Base-by-base conservation (phyloP, 1,140 invertebrate genomes). In the Phortica variegata region DNA sequence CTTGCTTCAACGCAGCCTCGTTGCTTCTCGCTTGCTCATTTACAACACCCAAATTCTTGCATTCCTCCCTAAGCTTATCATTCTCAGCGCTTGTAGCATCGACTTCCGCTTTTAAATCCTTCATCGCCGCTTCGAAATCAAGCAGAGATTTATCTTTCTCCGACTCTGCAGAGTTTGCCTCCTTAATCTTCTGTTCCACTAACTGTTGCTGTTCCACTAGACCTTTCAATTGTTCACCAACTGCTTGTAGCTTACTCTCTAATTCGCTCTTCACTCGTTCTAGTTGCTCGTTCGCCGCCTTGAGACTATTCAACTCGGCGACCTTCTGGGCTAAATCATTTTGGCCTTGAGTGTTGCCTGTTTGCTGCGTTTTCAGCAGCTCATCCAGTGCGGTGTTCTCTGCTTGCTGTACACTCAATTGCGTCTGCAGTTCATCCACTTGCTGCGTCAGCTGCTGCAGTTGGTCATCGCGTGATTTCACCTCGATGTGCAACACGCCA, bases 161-260 rank as follows among this genome's bases (percentile, higher is more conserved):
- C 13, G 20, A 42, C n/a, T 15, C n/a, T 40, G 38, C 20, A 92
- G n/a, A n/a, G 79, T 95, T 92, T 21, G 87, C 82, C 72, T 90
- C 91, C 58, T 87, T 84, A 61, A 82, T 84, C 59, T 92, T 88
- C 56, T 92, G 89, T 56, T 94, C 90, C 40, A 93, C 61, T 57
- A 87, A 84, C 21, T 80, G 77, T 26, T 76, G 63, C 3, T 93
- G 23, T 20, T 52, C 33, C 7, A 47, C 13, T 2, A 47, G 20
- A 4, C 46, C 43, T 19, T 52, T 43, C n/a, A 62, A 48, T 36
- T 73, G 66, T n/a, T 44, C 49, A 17, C 77, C 69, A 7, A 65
- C 60, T 38, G 69, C 70, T 6, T 65, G 63, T 32, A 76, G 61
- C 47, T 79, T 56, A 16, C 70, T 60, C 17, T 79, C 70, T 4